Base-by-base conservation (phyloP, 2,888 invertebrate genomes). In the Ochropleura leucogaster region DNA sequence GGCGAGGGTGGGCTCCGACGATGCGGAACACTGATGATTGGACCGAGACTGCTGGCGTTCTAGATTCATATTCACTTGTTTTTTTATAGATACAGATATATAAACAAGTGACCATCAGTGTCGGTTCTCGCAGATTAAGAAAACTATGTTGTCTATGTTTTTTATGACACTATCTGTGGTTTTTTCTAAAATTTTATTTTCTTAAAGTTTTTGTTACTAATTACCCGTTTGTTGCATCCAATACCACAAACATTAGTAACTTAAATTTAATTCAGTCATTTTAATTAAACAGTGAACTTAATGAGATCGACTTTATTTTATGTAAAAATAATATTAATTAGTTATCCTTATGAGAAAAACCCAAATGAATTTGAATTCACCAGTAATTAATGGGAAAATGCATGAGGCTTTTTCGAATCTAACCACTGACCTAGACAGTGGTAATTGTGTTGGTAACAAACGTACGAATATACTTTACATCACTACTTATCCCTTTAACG, bases 1-100 rank as follows among this genome's bases (percentile, higher is more conserved):
- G 75, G 77, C 66, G 70, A 77, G 88, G 86, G 86, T 79, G 85
- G 40, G 9, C 20, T 44, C 63, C 70, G 70, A 49, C 86, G 69
- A 84, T 49, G 80, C 82, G 74, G 72, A 87, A 86, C 88, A 51
- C 40, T 59, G 49, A 40, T 59, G 79, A 77, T 71, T 74, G 69
- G 63, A 86, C 72, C 77, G 74, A 64, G 73, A 71, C 80, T 70
- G 7, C 20, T 64, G 46, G 62, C 44, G 69, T 62, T 71, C 66
- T 76, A 70, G 64, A 83, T 83, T 65, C 57, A 63, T 59, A 47
- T 77, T 59, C 40, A 66, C 49, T 76, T 77, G 47, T 18, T 70
- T 53, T 74, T 74, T 63, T 12, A 60, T 57, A 46, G 30, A 18
- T 7, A n/a, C n/a, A 40, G 42, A n/a, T 42, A 14, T 14, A 3